Conservation (phyloP, 2,113 vertebrate genomes). For the Thamnophis sirtalis region DNA sequence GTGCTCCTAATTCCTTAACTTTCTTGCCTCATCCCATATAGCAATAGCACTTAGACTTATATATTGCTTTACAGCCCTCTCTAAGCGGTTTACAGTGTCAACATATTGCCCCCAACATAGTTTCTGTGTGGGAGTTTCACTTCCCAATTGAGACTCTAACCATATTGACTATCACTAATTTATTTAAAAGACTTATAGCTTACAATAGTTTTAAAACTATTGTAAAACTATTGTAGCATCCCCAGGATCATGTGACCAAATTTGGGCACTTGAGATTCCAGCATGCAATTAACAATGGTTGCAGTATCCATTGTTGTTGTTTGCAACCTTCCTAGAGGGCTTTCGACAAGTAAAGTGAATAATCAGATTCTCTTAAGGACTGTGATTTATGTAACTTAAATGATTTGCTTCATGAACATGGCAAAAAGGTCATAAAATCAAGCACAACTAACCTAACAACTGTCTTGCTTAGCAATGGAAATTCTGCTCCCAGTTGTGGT, state of each 20-base stretch:
- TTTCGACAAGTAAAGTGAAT: neutral
- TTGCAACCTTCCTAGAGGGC: neutral
- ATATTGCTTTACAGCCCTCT: no score
- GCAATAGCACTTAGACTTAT: no score
- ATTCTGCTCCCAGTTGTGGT: no score
- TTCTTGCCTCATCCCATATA: no score
- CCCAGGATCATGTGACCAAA: neutral
- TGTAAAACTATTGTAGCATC: neutral
- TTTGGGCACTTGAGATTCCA: neutral
- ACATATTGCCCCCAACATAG: no score
- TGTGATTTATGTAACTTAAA: neutral
- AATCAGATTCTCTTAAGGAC: neutral
- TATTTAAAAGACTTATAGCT: no score
- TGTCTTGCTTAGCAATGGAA: neutral
- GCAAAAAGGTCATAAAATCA: neutral
- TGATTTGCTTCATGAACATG: neutral
- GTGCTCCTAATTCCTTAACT: no score
- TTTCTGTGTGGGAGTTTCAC: no score
- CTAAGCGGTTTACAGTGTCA: no score
- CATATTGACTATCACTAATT: no score
- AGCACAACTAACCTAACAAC: neutral
- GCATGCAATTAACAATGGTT: neutral
- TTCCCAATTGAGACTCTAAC: no score
- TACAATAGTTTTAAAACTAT: no score
- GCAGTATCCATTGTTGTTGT: neutral